phyloP scores from a whole-genome alignment of 2,797 vertebrate genomes.

The Falco naumanni region DNA sequence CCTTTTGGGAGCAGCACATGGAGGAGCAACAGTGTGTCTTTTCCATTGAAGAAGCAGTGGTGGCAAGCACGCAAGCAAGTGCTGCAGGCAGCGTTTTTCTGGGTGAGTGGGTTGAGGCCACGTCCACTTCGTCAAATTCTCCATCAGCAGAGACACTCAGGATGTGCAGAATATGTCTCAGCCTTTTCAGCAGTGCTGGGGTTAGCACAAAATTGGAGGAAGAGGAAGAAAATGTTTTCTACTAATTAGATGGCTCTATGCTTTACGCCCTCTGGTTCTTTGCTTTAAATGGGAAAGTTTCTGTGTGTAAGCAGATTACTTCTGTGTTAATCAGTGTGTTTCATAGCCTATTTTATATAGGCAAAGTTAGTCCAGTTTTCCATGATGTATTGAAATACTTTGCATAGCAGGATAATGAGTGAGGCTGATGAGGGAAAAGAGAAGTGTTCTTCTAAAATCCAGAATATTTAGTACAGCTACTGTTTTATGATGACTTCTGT shows the following conservation, averaged over 20 bases:
- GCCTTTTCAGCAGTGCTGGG: not conserved
- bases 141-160: not conserved
- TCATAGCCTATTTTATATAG: constrained; percentile 79
- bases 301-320: not conserved
- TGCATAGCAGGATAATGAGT: constrained; percentile 81
- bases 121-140: not conserved
- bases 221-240: not conserved
- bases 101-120: not conserved
- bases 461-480: constrained; percentile 85
- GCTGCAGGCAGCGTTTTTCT: not conserved
- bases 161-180: not conserved
- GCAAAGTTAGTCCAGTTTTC: constrained; percentile 80
- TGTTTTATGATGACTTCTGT: constrained; percentile 87
- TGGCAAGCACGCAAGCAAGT: not conserved
- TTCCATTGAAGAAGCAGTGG: not conserved
- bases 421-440: constrained; percentile 79
- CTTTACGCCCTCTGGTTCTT: not conserved
- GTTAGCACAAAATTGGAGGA: not conserved
- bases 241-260: not conserved
- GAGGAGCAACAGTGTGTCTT: not conserved
- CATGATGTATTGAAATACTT: constrained; percentile 83
- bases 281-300: not conserved
- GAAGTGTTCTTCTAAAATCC: constrained; percentile 87
- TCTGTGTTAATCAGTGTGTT: constrained; percentile 25
- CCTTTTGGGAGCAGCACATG: not conserved